Percentiles rank a stretch among this genome's conserved stretches.
Conservation (phyloP, 1,140 invertebrate species). For the Drosophila funebris region DNA sequence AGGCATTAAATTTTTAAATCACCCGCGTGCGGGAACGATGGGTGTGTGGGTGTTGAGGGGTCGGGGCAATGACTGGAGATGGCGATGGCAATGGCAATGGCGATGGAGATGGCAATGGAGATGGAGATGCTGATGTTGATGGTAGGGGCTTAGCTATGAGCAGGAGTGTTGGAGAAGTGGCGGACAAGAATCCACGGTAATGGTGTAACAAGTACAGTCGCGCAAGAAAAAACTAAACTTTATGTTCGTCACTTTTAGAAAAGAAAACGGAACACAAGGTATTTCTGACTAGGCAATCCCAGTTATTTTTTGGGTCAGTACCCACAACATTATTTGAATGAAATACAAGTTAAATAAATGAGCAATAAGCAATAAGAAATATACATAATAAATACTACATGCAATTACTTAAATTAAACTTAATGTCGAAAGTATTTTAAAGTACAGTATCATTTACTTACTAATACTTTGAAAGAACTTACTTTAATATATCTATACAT, state of each 20-base stretch:
- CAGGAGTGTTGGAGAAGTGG: constrained; percentile 7
- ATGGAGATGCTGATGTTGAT: constrained; percentile 14
- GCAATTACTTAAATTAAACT: too few relatives aligned
- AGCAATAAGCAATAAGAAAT: too few relatives aligned
- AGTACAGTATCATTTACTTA: too few relatives aligned
- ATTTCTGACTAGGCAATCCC: background rate
- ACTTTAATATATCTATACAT: too few relatives aligned
- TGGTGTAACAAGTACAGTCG: constrained; percentile 60
- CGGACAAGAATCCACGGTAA: constrained; percentile 36
- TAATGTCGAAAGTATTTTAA: too few relatives aligned
- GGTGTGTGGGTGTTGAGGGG: background rate
- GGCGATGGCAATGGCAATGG: constrained; percentile 24
- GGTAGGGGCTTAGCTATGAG: constrained; percentile 9
- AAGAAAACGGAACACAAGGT: background rate
- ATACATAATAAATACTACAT: too few relatives aligned
- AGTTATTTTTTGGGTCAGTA: too few relatives aligned
- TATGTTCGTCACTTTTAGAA: constrained; percentile 25
- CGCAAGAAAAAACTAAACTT: constrained; percentile 46
- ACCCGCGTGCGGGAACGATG: constrained; percentile 29
- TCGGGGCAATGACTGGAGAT: constrained; percentile 1
- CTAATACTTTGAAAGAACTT: too few relatives aligned
- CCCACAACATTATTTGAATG: background rate
- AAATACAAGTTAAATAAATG: too few relatives aligned
- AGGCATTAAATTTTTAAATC: constrained; percentile 81
- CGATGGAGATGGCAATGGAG: background rate